Evolutionary conservation across 2,888 invertebrate species (phyloP), one percentile per base, ranked within the genome.

Genomic region (Drosophila leonis): DNA sequence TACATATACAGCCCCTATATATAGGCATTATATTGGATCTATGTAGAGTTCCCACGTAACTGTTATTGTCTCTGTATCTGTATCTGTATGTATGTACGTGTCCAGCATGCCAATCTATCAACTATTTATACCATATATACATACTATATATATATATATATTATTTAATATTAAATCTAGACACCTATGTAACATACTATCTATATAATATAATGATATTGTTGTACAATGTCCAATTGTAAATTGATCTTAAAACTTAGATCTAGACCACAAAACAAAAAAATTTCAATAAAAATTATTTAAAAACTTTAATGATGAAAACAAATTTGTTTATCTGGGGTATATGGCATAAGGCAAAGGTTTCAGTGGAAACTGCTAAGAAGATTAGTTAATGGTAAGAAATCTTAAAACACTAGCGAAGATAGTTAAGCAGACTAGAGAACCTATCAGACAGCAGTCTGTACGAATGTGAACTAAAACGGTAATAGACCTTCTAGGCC

Each of bases 141-240:
- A 35, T 15, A 60, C 13, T 29, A 35, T 18, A 54, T n/a, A 54
- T 20, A 60, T 55, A 54, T 8, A 49, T 62, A 63, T 57, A 51
- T 65, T 63, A 49, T 72, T 44, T 64, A 61, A 63, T 66, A 70
- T 42, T 68, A 60, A 54, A 51, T 15, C 24, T 78, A 73, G 48
- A 54, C 35, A 41, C 39, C 57, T 31, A 67, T 73, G 74, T 73
- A 73, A 72, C 49, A 72, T 69, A 68, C 24, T 46, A 54, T 44
- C 33, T 71, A 65, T 69, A 70, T 31, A 44, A 41, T 57, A 61
- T 66, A 72, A 66, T 52, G 79, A 86, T 83, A 73, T 88, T 88
- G 89, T 90, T 86, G 87, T 86, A 88, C 84, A 76, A 88, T 90
- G 80, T 90, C 84, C 83, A 83, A 83, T 69, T 88, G 88, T 88